Base-by-base conservation (phyloP, 2,888 invertebrate genomes). In the Caenorhabditis auriculariae region DNA sequence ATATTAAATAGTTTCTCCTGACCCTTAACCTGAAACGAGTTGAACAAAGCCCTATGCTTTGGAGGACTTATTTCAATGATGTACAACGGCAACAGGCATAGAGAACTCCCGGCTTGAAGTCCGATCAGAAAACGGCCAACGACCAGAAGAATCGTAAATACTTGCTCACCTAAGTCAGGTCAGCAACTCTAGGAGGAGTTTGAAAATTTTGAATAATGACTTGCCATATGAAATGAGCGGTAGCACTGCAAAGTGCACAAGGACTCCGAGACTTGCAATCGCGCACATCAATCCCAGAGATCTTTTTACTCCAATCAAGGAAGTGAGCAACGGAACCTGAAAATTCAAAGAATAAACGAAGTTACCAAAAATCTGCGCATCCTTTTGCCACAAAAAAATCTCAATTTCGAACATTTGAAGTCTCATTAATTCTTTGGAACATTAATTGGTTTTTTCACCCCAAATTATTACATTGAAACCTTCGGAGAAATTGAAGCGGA, bases 31-130 rank as follows among this genome's bases (percentile, higher is more conserved):
- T 77, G 78, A 29, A 79, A 69, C 6, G 75, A 71, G 17, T 69
- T 75, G 28, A 79, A 55, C 28, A 79, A 75, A 4, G 73, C 63
- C 24, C 77, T 47, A 45, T 71, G 60, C n/a, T 59, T 43, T 12
- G 58, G 51, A 6, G 74, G 72, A 23, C 70, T 70, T 17, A 75
- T 69, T 54, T 80, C 79, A 32, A 75, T 71, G n/a, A 76, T 70
- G 55, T 76, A 80, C 28, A 80, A 60, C 0, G 80, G 80, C 27
- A 79, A 63, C n/a, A 80, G 60, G 52, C 76, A 78, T 19, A 79
- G 60, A 23, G 78, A 69, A 41, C 52, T 64, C 37, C 67, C 75
- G 15, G 74, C 74, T 54, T 80, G 80, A 24, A 77, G 65, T 12
- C 80, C 80, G 28, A 77, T 69, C 47, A 80, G 49, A 26, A 80